These are phyloP conservation scores for Eurytoma californica DNA, from an alignment of 2,888 invertebrate species.

Conservation along the genomic window DNA sequence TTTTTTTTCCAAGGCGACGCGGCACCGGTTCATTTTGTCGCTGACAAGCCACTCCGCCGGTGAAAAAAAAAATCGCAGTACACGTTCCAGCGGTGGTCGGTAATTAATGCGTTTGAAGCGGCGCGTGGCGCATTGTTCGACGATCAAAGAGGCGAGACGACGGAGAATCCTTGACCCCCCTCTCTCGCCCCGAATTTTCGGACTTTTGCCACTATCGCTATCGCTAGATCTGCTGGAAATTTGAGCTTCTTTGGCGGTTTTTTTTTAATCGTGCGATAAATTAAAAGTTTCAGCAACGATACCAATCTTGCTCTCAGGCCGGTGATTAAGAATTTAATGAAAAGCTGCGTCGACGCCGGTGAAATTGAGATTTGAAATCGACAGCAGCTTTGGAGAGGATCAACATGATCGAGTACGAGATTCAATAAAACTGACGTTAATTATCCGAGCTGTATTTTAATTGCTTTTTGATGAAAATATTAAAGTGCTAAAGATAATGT, in stretches of 20 bases:
- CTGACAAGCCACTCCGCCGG: constrained; percentile 19
- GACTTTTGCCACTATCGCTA: not conserved
- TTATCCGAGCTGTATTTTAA: constrained; percentile 28
- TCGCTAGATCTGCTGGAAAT: constrained; percentile 8
- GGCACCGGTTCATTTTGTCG: constrained; percentile 7
- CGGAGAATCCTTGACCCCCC: constrained; percentile 28
- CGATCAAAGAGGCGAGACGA: not conserved
- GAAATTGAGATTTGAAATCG: constrained; percentile 49
- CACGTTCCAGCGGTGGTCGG: not conserved
- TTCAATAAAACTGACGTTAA: constrained; percentile 51
- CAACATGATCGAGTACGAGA: constrained; percentile 34
- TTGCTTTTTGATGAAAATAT: constrained; percentile 44
- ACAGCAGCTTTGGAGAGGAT: not conserved
- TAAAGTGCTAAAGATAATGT: not conserved
- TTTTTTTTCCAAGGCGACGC: constrained; percentile 3
- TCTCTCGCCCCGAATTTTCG: not conserved
- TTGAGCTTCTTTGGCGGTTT: not conserved
- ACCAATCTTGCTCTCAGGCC: constrained; percentile 25
- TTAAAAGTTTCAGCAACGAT: constrained; percentile 40
- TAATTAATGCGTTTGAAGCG: constrained; percentile 29
- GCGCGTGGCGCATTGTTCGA: not conserved
- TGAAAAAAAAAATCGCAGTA: not conserved
- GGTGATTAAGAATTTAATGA: constrained; percentile 50
- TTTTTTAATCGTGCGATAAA: constrained; percentile 30
- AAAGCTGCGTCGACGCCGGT: constrained; percentile 30